These are phyloP conservation scores for Amphilophus citrinellus DNA, from an alignment of 2,113 vertebrate species.

Conservation along the genomic window DNA sequence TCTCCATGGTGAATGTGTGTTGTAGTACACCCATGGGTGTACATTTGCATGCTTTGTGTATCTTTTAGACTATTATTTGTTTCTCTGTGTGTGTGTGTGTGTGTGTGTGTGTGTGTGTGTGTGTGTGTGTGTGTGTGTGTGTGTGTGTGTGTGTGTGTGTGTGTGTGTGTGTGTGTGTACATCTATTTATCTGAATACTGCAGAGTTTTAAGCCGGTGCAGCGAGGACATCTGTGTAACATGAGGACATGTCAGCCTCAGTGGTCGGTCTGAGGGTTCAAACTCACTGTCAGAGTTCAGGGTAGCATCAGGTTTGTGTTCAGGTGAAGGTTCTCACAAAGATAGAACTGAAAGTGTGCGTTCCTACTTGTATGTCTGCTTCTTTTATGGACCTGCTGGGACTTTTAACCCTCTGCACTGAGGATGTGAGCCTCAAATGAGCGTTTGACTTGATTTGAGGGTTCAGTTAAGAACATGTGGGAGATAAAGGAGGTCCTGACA, in stretches of 20 bases:
- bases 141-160: no score
- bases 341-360: neutral
- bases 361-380: neutral
- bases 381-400: neutral
- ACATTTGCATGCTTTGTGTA: conserved; percentile 8
- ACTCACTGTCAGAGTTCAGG: neutral
- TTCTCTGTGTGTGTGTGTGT: neutral
- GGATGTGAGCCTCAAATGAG: neutral
- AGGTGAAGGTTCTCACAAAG: neutral
- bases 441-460: neutral
- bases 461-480: neutral
- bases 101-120: neutral
- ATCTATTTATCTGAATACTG: neutral
- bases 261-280: neutral
- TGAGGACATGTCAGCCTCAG: neutral
- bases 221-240: neutral
- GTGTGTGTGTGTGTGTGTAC: neutral
- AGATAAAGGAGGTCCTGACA: neutral
- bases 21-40: conserved; percentile 20
- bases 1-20: conserved; percentile 21
- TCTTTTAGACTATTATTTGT: conserved; percentile 17
- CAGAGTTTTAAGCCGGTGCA: neutral
- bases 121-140: neutral
- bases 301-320: neutral
- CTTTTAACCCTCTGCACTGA: neutral